Conservation (phyloP, 2,888 invertebrate genomes). For the Cataglyphis cursor region DNA sequence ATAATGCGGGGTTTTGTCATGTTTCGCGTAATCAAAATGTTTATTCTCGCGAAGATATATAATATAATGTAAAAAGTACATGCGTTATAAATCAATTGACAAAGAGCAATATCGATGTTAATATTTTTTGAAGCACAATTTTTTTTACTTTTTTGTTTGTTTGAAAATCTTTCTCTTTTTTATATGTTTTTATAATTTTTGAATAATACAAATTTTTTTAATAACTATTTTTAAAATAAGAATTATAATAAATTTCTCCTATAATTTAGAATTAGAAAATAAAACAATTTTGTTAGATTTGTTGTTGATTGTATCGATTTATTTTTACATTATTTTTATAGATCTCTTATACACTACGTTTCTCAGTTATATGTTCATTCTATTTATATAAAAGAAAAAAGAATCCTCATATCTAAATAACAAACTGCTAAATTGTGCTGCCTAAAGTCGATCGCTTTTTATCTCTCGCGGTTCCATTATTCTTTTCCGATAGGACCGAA, state of each 20-base stretch:
- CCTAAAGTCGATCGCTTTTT: not conserved
- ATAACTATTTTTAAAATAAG: not conserved
- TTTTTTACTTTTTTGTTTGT: not conserved
- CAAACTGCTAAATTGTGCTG: not conserved
- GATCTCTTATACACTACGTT: not conserved
- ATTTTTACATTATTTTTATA: not conserved
- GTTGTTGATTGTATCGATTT: not conserved
- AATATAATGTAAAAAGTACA: slow-evolving; percentile 1
- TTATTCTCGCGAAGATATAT: slow-evolving; percentile 9
- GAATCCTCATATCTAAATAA: not conserved
- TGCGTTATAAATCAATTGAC: not conserved
- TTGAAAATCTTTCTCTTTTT: not conserved
- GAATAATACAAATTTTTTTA: not conserved
- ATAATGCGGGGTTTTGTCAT: slow-evolving; percentile 48
- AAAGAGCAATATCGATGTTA: not conserved
- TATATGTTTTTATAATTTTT: not conserved
- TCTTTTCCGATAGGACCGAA: not conserved
- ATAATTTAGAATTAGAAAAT: not conserved
- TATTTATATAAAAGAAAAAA: not conserved
- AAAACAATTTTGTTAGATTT: not conserved
- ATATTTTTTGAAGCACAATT: not conserved
- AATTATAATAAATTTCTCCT: not conserved
- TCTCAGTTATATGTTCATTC: not conserved
- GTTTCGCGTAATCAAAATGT: slow-evolving; percentile 10
- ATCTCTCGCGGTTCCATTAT: not conserved